Evolutionary conservation across 2,113 vertebrate genomes (phyloP).

Genomic region (Psettodes erumei): DNA sequence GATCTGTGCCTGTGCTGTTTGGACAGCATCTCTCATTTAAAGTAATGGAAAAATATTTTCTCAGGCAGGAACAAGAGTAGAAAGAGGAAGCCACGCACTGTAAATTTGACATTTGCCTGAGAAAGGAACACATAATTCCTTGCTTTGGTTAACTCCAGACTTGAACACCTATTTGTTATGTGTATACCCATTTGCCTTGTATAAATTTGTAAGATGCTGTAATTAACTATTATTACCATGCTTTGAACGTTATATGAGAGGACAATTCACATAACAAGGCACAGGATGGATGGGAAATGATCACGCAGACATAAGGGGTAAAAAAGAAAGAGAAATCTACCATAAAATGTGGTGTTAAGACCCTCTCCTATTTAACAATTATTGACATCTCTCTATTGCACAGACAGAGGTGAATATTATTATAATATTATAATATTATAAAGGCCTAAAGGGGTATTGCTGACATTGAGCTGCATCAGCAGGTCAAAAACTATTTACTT

Average conservation of each 20-base stretch:
- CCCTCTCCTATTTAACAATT: background rate
- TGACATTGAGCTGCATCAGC: too few relatives aligned
- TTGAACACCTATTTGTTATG: background rate
- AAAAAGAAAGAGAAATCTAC: background rate
- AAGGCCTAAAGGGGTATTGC: too few relatives aligned
- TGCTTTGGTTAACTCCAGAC: background rate
- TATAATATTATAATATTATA: too few relatives aligned
- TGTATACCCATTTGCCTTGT: background rate
- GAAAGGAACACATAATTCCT: background rate
- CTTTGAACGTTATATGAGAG: background rate
- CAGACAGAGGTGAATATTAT: too few relatives aligned
- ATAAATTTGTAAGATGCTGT: background rate
- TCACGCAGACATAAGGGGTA: too few relatives aligned
- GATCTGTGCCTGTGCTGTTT: conserved; percentile 42
- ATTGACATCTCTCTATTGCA: background rate
- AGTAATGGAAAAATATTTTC: conserved; percentile 49
- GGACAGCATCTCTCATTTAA: conserved; percentile 31
- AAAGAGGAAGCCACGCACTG: conserved; percentile 4
- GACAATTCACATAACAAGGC: background rate
- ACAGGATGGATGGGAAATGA: background rate
- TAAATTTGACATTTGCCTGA: conserved; percentile 1
- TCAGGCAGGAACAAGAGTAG: conserved; percentile 24
- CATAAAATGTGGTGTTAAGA: background rate
- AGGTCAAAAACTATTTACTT: too few relatives aligned
- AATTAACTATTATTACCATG: background rate